Evolutionary conservation across 1,140 invertebrate species (phyloP).

Genomic region (Kradibia gibbosae): DNA sequence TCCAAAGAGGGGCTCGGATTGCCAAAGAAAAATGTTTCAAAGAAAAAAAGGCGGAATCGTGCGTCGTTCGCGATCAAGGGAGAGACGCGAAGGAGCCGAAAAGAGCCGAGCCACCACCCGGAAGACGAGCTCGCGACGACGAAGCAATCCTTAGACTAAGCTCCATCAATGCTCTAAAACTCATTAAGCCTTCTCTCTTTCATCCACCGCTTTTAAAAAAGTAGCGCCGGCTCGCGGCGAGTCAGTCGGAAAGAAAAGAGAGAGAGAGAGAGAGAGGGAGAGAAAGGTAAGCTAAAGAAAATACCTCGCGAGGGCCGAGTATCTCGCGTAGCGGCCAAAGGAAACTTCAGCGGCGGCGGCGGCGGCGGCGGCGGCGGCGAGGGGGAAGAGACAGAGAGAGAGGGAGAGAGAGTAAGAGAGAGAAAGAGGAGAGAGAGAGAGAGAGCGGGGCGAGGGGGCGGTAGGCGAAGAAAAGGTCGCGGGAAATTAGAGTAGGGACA

Average conservation of each 20-base stretch:
- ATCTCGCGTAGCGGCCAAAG: neutral
- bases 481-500: slow-evolving; percentile 37
- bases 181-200: slow-evolving; percentile 1
- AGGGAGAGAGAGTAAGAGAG: neutral
- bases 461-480: slow-evolving; percentile 9
- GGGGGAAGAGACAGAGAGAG: neutral
- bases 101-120: neutral
- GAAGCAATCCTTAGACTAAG: slow-evolving; percentile 5
- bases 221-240: slow-evolving; percentile 2
- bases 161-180: slow-evolving; percentile 24
- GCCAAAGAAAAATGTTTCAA: too few relatives aligned
- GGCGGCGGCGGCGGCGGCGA: too few relatives aligned
- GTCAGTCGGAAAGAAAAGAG: neutral
- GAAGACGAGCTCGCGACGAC: neutral
- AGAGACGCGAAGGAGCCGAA: neutral
- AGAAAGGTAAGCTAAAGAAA: too few relatives aligned
- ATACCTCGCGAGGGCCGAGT: neutral
- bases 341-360: neutral
- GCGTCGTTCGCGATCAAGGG: neutral
- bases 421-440: neutral
- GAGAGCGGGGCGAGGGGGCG: neutral
- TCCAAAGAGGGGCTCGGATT: too few relatives aligned
- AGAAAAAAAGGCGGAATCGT: too few relatives aligned
- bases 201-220: slow-evolving; percentile 5
- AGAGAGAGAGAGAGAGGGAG: too few relatives aligned